Conservation (phyloP, 2,113 vertebrate genomes). For the Rhynchomys soricoides region DNA sequence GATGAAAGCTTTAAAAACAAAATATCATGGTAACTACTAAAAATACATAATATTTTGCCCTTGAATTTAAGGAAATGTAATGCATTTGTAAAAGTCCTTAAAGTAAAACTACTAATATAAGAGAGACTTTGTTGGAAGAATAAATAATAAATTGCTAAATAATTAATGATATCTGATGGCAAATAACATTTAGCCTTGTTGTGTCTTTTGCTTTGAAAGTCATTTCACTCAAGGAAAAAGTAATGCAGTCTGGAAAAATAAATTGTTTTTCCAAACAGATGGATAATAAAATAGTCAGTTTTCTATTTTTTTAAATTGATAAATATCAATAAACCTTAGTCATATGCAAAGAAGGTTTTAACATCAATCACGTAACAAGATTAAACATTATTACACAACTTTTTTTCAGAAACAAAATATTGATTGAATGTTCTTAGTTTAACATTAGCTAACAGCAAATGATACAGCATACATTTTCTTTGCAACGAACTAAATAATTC, state of each 20-base stretch:
- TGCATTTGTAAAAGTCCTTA: neutral
- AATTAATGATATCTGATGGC: neutral
- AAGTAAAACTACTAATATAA: neutral
- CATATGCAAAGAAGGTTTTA: neutral
- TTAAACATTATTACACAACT: neutral
- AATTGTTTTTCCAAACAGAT: neutral
- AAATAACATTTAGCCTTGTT: neutral
- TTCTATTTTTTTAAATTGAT: neutral
- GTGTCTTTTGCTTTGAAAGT: neutral
- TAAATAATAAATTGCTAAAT: neutral
- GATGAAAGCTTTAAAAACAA: neutral
- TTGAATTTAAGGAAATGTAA: neutral
- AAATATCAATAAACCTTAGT: neutral
- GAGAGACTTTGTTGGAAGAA: neutral
- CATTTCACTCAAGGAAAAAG: neutral
- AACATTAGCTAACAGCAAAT: neutral
- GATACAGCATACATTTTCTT: neutral
- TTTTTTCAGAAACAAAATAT: neutral
- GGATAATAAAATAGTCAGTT: neutral
- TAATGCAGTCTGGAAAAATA: neutral
- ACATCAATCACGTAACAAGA: neutral
- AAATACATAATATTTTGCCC: neutral
- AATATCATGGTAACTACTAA: neutral
- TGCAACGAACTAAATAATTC: neutral
- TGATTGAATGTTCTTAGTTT: neutral